Conservation (phyloP, 2,113 vertebrate species). For the Proteles cristata region DNA sequence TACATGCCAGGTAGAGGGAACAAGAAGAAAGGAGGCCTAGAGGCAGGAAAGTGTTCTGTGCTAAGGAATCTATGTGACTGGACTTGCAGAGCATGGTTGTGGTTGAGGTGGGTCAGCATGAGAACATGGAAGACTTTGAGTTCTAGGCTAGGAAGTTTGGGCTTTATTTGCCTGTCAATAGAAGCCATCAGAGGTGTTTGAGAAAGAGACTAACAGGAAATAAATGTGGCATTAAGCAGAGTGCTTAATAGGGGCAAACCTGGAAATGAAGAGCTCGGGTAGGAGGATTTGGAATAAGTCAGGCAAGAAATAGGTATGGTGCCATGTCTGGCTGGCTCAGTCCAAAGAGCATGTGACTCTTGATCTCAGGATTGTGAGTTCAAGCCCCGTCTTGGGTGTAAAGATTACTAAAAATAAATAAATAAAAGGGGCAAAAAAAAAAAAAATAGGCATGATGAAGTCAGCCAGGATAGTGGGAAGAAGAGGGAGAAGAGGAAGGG, state of each 20-base stretch:
- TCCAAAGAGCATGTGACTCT: background rate
- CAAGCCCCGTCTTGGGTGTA: background rate
- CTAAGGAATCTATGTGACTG: accelerated
- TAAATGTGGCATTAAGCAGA: background rate
- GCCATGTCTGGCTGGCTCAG: background rate
- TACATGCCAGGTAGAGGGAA: too few relatives aligned
- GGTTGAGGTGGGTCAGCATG: background rate
- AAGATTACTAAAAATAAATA: background rate
- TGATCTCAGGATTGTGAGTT: background rate
- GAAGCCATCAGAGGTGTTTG: background rate
- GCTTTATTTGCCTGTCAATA: background rate
- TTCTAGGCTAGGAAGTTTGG: background rate
- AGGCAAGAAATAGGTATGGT: background rate
- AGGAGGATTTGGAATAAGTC: background rate
- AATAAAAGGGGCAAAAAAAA: background rate
- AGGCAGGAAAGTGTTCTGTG: background rate
- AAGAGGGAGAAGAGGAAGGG: background rate
- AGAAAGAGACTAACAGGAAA: background rate
- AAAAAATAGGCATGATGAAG: background rate
- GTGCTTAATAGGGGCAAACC: background rate
- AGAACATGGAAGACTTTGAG: background rate
- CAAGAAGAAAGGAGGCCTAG: background rate
- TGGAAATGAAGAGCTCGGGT: background rate
- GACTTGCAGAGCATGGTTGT: too few relatives aligned
- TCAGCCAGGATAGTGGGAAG: background rate